Evolutionary conservation across 2,888 invertebrate species (phyloP).

Genomic region (Zaprionus obscuricornis): DNA sequence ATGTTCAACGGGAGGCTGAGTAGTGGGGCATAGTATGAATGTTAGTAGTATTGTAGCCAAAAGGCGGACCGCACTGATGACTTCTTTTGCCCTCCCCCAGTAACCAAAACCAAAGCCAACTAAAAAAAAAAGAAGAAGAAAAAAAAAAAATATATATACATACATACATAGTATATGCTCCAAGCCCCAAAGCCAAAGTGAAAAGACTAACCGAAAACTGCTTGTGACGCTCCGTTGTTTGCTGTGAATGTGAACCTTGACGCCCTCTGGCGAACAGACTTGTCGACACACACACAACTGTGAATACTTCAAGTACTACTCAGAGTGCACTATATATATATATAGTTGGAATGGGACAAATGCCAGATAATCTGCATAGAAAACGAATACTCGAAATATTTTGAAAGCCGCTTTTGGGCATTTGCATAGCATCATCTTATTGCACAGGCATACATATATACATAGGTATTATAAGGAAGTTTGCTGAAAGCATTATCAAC

Average conservation of each 20-base stretch:
- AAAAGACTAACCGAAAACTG: constrained; percentile 45
- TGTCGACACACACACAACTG: constrained; percentile 42
- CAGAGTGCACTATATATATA: not conserved
- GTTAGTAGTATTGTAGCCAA: too few species aligned
- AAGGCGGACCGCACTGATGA: constrained; percentile 32
- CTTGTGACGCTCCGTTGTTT: constrained; percentile 31
- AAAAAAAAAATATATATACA: too few species aligned
- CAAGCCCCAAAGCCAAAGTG: constrained; percentile 29
- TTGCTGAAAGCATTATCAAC: too few species aligned
- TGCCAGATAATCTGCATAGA: constrained; percentile 34
- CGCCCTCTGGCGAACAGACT: constrained; percentile 47
- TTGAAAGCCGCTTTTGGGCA: constrained; percentile 9
- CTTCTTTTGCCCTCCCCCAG: constrained; percentile 17
- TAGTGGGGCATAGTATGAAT: not conserved
- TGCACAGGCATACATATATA: too few species aligned
- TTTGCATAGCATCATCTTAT: constrained; percentile 21
- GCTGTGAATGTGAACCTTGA: constrained; percentile 36
- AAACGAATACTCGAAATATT: constrained; percentile 17
- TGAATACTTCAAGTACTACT: too few species aligned
- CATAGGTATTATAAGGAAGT: too few species aligned
- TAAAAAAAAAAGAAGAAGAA: too few species aligned
- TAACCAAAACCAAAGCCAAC: not conserved
- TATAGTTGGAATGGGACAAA: constrained; percentile 6
- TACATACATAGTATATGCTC: too few species aligned
- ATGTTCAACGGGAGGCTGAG: not conserved